Evolutionary conservation across 2,888 invertebrate genomes (phyloP).

Genomic region (Cephus spinipes): DNA sequence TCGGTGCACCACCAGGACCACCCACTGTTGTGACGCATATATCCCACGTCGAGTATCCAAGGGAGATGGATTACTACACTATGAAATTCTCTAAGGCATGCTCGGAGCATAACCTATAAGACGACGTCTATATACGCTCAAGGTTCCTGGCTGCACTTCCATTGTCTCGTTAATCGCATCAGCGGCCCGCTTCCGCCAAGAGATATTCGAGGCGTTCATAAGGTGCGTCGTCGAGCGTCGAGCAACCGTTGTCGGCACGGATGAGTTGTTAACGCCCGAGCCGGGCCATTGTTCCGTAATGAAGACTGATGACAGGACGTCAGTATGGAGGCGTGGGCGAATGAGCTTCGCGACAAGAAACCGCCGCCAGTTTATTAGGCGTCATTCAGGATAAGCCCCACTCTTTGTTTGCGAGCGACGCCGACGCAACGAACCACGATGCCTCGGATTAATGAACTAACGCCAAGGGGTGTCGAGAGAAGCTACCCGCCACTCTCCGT

Average conservation of each 20-base stretch:
- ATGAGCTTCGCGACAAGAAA: slow-evolving; percentile 45
- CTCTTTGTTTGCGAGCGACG: slow-evolving; percentile 46
- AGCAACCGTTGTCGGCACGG: slow-evolving; percentile 39
- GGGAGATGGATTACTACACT: not conserved
- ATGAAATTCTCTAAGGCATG: not conserved
- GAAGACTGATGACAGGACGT: slow-evolving; percentile 59
- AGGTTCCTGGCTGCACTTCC: slow-evolving; percentile 24
- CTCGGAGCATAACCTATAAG: not conserved
- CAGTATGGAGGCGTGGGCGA: slow-evolving; percentile 31
- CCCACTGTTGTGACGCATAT: not conserved
- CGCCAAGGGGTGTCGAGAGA: slow-evolving; percentile 14
- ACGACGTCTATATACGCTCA: not conserved
- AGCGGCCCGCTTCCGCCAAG: slow-evolving; percentile 35
- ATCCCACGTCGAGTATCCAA: not conserved
- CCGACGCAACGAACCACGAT: slow-evolving; percentile 43
- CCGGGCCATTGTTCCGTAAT: slow-evolving; percentile 55
- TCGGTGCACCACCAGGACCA: not conserved
- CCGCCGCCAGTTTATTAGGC: slow-evolving; percentile 58
- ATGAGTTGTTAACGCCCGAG: slow-evolving; percentile 51
- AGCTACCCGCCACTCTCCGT: not conserved
- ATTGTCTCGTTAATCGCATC: slow-evolving; percentile 51
- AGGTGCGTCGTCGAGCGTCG: slow-evolving; percentile 13
- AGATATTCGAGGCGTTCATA: slow-evolving; percentile 29
- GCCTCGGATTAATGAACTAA: slow-evolving; percentile 52
- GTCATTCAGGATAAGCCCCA: slow-evolving; percentile 52